These are phyloP conservation scores for Patella caerulea DNA, from an alignment of 2,888 invertebrate genomes.

Conservation along the genomic window DNA sequence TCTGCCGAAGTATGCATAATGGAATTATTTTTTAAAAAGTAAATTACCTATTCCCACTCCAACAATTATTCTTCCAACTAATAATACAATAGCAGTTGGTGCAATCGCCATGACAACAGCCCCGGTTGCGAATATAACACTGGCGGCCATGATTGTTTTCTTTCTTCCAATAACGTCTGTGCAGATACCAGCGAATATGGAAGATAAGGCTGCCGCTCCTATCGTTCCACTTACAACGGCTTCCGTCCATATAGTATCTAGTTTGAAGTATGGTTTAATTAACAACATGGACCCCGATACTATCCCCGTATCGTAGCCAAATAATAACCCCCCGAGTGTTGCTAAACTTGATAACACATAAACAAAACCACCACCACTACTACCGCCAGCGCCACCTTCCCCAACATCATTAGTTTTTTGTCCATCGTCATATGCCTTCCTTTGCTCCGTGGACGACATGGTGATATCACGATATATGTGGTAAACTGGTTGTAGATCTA, in stretches of 20 bases:
- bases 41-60: constrained; percentile 72
- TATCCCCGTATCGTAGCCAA: constrained; percentile 74
- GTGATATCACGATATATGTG: too few species aligned
- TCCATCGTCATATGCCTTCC: too few species aligned
- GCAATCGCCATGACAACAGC: constrained; percentile 72
- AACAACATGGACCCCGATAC: constrained; percentile 74
- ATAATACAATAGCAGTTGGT: constrained; percentile 61
- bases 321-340: constrained; percentile 73
- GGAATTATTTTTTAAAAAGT: neutral
- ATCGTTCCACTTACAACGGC: constrained; percentile 73
- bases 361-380: constrained; percentile 32
- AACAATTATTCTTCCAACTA: constrained; percentile 71
- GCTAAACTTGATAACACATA: constrained; percentile 64
- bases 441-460: too few species aligned
- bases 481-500: too few species aligned
- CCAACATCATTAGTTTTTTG: too few species aligned
- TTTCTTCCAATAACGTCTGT: constrained; percentile 74
- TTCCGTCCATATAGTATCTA: constrained; percentile 72
- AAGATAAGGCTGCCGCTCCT: constrained; percentile 72
- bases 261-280: constrained; percentile 67
- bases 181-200: constrained; percentile 72
- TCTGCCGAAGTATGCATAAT: too few species aligned
- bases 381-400: too few species aligned
- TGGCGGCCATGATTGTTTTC: constrained; percentile 73
- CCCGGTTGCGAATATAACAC: constrained; percentile 73